Evolutionary conservation across 2,797 vertebrate genomes (phyloP), one percentile per base, ranked within the genome.

Genomic region (Sebastes minor): DNA sequence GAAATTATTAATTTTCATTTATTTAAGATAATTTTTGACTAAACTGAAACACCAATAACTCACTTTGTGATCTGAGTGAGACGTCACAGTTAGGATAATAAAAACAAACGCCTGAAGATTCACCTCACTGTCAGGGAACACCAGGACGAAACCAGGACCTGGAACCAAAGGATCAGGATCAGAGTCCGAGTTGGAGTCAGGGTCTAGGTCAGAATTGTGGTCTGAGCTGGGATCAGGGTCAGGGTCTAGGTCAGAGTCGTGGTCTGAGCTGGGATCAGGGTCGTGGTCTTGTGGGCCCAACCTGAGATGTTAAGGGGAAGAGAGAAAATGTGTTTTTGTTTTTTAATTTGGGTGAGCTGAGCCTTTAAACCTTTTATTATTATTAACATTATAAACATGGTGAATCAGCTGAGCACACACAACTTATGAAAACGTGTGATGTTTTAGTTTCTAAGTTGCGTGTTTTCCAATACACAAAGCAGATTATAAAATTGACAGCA

Each of bases 61-160:
- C 35, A 6, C 35, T 38, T 38, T 38, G 14, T 18, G 5, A 52
- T 52, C 49, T 0, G 49, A 52, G 49, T 52, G 49, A 52, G 49
- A 52, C 20, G 20, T 52, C 49, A 55, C 25, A 3, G 59, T 60
- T 6, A 22, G 7, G 59, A 28, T 28, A 27, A 59, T 30, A 8
- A 35, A 35, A 8, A 35, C 18, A 67, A 25, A 38, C 8, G 13
- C 11, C 38, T 12, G 11, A 25, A 14, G 53, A 82, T 88, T 81
- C 70, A 92, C 92, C 65, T 83, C 76, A 30, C 14, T 46, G 23
- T 90, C 86, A 28, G 66, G 60, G 11, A 80, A 63, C 69, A 94
- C 90, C 30, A 94, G 78, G 55, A 93, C 87, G 62, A 89, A 91
- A 65, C 89, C 90, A n/a, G 84, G 76, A 70, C 90, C 89, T 5